phyloP scores from a whole-genome alignment of 2,113 vertebrate genomes.

The Thalassarche chlororhynchos region DNA sequence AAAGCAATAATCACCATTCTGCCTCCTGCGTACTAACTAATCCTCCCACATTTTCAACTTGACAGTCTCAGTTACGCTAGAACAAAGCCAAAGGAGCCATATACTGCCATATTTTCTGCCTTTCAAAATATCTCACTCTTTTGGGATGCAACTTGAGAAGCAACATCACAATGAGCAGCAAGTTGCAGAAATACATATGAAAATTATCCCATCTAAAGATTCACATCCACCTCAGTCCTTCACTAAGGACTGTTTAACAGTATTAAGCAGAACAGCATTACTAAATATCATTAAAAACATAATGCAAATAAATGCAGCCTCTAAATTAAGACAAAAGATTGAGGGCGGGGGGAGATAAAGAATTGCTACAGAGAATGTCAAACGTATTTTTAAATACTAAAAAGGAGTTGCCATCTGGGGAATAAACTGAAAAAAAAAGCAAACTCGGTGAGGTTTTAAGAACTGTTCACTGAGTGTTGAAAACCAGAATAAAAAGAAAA shows the following conservation, averaged over 20 bases:
- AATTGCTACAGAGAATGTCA: neutral
- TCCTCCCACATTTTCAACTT: conserved; percentile 4
- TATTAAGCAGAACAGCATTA: neutral
- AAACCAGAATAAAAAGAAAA: neutral
- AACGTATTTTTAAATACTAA: neutral
- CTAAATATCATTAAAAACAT: neutral
- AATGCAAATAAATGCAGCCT: neutral
- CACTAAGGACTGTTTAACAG: neutral
- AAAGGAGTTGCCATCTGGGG: neutral
- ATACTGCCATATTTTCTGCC: neutral
- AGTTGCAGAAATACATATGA: neutral
- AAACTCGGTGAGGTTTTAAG: neutral
- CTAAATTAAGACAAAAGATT: neutral
- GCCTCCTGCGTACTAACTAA: conserved; percentile 5
- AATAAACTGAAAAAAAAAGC: neutral
- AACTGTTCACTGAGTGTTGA: neutral
- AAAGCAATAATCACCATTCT: conserved; percentile 36
- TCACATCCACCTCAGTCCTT: neutral
- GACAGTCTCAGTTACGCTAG: neutral
- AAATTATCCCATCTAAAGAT: neutral
- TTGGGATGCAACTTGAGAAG: neutral
- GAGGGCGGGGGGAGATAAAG: neutral
- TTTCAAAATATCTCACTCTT: neutral
- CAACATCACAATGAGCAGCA: neutral
- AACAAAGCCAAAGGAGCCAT: neutral